Evolutionary conservation across 2,797 vertebrate genomes (phyloP).

Genomic region (Sarcoramphus papa): DNA sequence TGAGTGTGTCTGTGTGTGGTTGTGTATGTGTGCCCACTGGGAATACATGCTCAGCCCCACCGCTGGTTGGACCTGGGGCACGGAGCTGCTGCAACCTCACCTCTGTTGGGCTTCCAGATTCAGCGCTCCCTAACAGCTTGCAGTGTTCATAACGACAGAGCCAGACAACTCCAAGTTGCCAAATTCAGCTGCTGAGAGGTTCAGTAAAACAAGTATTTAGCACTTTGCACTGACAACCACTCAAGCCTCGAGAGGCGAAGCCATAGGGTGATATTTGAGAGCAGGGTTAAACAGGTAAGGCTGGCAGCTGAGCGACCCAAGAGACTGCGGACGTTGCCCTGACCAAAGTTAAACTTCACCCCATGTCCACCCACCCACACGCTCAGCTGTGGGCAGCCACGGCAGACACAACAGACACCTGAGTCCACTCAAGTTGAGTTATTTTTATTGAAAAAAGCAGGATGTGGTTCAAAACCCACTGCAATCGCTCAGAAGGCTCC

Average conservation of each 20-base stretch:
- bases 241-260: not conserved
- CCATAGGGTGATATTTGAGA: not conserved
- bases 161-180: not conserved
- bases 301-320: not conserved
- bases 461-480: not conserved
- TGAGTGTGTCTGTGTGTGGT: not conserved
- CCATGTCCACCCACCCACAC: rapidly evolving
- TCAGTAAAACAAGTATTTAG: not conserved
- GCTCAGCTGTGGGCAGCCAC: not conserved
- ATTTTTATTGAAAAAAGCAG: not conserved
- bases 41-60: not conserved
- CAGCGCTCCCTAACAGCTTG: rapidly evolving
- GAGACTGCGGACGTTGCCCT: rapidly evolving
- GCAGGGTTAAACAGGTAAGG: not conserved
- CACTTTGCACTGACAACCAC: not conserved
- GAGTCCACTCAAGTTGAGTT: not conserved
- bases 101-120: not conserved
- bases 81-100: not conserved
- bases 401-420: not conserved
- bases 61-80: not conserved
- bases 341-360: not conserved
- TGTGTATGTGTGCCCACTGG: not conserved
- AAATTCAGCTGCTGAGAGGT: not conserved
- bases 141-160: not conserved
- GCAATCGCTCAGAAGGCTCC: not conserved